Conservation (phyloP, 2,797 vertebrate genomes). For the Molossus alvarezi region DNA sequence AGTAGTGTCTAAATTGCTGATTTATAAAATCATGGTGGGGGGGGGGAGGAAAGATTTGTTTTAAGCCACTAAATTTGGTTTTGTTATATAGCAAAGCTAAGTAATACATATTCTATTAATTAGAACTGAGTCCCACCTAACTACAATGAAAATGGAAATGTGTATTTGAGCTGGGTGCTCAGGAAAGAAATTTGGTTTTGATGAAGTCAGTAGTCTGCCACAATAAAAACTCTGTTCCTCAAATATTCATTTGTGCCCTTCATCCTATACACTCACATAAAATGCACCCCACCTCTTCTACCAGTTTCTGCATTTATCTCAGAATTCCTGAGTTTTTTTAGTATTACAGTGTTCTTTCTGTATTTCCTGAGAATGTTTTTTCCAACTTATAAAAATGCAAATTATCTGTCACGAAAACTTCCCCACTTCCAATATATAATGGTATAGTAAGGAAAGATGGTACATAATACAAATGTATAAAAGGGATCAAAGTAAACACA, state of each 20-base stretch:
- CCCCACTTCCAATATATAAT: not conserved
- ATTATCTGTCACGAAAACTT: not conserved
- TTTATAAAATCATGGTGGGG: not conserved
- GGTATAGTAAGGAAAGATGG: not conserved
- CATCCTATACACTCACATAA: not conserved
- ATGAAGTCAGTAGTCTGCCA: not conserved
- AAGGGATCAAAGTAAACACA: not conserved
- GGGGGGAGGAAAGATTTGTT: not conserved
- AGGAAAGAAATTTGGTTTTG: not conserved
- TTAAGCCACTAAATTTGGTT: not conserved
- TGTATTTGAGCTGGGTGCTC: not conserved
- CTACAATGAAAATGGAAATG: not conserved
- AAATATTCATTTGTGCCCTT: not conserved
- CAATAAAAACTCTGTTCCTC: not conserved
- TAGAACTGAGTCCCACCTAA: not conserved
- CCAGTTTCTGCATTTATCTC: not conserved
- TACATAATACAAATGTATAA: not conserved
- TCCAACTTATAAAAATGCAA: not conserved
- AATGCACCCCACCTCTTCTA: not conserved
- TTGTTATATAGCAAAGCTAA: not conserved
- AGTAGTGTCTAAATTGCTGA: not conserved
- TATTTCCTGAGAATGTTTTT: not conserved
- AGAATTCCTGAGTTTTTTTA: not conserved
- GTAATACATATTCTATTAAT: not conserved
- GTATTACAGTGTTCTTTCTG: not conserved